A percentile compares a stretch with the other conserved stretches of the same genome.
phyloP scores from a whole-genome alignment of 2,113 vertebrate genomes.

The Nestor notabilis region DNA sequence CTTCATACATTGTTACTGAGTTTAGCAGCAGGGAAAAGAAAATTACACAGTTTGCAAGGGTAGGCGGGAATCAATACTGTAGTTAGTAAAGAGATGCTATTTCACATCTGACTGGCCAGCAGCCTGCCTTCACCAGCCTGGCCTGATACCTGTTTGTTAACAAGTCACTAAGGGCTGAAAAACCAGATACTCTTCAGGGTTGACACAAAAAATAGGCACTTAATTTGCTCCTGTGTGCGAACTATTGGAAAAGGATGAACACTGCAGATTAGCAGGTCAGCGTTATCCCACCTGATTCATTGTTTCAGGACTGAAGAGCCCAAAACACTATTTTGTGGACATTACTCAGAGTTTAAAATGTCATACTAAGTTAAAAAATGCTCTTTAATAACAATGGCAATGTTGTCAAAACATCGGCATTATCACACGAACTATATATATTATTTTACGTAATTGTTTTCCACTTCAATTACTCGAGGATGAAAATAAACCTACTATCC shows the following conservation, averaged over 20 bases:
- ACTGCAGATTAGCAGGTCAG: constrained; percentile 74
- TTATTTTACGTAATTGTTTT: neutral
- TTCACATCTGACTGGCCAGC: constrained; percentile 96
- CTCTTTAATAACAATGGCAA: neutral
- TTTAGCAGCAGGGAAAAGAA: constrained; percentile 80
- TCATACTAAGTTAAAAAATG: neutral
- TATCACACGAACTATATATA: accelerated
- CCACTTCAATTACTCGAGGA: neutral
- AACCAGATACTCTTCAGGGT: constrained; percentile 80
- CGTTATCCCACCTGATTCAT: constrained; percentile 60
- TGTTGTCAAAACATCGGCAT: neutral
- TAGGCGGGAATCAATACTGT: constrained; percentile 88
- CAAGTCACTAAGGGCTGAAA: constrained; percentile 86
- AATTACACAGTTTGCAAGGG: constrained; percentile 77
- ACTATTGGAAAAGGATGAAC: constrained; percentile 74
- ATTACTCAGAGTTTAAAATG: neutral
- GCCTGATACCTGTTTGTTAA: constrained; percentile 87
- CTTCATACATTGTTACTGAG: constrained; percentile 79
- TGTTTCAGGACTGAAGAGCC: neutral
- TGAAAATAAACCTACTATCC: neutral
- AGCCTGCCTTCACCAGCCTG: constrained; percentile 69
- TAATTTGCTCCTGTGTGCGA: constrained; percentile 79
- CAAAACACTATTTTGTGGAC: neutral
- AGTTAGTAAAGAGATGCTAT: constrained; percentile 96
- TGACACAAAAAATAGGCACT: constrained; percentile 81